Evolutionary conservation across 2,888 invertebrate species (phyloP).

Genomic region (Dromius quadrimaculatus): DNA sequence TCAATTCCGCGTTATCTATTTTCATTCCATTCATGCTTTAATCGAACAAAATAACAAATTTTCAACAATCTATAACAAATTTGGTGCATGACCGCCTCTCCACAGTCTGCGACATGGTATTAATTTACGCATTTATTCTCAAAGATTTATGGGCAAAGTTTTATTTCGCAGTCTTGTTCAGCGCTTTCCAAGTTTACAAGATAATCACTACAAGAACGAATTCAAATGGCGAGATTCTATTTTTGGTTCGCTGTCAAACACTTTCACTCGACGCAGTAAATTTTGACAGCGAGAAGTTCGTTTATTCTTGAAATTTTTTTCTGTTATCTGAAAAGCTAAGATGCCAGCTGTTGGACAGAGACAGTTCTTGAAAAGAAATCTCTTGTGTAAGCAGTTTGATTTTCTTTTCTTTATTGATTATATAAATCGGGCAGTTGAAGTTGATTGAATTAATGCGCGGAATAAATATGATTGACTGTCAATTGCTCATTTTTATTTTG

Average conservation of each 20-base stretch:
- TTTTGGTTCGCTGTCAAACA: neutral
- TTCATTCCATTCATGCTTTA: constrained; percentile 22
- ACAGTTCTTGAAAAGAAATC: neutral
- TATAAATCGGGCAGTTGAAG: constrained; percentile 4
- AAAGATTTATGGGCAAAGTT: constrained; percentile 45
- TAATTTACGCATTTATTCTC: constrained; percentile 48
- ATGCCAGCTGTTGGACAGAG: neutral
- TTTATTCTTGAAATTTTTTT: no score
- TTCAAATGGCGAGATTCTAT: constrained; percentile 24
- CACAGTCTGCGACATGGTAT: constrained; percentile 47
- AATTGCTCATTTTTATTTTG: constrained; percentile 14
- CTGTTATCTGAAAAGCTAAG: no score
- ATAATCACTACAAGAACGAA: constrained; percentile 45
- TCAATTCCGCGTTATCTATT: constrained; percentile 9
- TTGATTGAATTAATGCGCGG: constrained; percentile 12
- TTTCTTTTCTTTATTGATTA: constrained; percentile 25
- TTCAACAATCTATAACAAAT: constrained; percentile 22
- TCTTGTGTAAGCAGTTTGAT: constrained; percentile 4
- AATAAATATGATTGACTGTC: constrained; percentile 2
- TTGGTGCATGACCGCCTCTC: constrained; percentile 1
- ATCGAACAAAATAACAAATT: constrained; percentile 42
- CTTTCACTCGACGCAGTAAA: constrained; percentile 19
- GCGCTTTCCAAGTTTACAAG: constrained; percentile 47
- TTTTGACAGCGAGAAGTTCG: neutral
- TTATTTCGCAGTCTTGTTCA: constrained; percentile 46